phyloP scores from a whole-genome alignment of 2,888 invertebrate species.

The Caenorhabditis japonica region DNA sequence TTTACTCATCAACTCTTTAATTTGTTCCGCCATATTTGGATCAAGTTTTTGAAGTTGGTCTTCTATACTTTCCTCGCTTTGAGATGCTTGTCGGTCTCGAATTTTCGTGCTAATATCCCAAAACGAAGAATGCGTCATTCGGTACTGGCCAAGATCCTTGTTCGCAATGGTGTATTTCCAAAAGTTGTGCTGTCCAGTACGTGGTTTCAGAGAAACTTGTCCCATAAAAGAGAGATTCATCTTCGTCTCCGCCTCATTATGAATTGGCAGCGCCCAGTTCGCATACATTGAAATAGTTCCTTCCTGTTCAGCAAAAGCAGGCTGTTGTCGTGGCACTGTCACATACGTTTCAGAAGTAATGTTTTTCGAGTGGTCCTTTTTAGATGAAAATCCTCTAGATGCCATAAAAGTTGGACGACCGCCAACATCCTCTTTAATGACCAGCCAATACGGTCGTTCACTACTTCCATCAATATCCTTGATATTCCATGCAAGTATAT shows the following conservation, averaged over 20 bases:
- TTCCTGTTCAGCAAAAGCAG: constrained; percentile 86
- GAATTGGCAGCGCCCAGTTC: constrained; percentile 82
- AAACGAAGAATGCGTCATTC: constrained; percentile 74
- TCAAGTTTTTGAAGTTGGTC: no score
- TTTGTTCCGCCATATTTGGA: no score
- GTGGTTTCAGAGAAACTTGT: constrained; percentile 52
- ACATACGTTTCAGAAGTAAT: constrained; percentile 84
- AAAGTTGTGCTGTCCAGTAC: constrained; percentile 54
- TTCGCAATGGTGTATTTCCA: constrained; percentile 59
- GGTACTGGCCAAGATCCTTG: constrained; percentile 53
- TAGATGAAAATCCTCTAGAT: constrained; percentile 19
- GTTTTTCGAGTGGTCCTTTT: constrained; percentile 35
- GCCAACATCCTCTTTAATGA: constrained; percentile 48
- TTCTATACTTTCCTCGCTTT: no score
- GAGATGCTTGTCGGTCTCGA: constrained; percentile 26
- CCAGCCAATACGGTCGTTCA: constrained; percentile 52
- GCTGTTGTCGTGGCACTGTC: constrained; percentile 92
- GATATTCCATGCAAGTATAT: not conserved
- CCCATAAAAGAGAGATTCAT: constrained; percentile 67
- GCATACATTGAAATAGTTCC: constrained; percentile 93
- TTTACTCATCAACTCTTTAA: no score
- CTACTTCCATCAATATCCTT: constrained; percentile 24
- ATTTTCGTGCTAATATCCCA: constrained; percentile 61
- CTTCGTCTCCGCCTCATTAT: constrained; percentile 60
- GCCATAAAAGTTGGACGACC: constrained; percentile 52